Conservation (phyloP, 2,113 vertebrate species). For the Mola mola region DNA sequence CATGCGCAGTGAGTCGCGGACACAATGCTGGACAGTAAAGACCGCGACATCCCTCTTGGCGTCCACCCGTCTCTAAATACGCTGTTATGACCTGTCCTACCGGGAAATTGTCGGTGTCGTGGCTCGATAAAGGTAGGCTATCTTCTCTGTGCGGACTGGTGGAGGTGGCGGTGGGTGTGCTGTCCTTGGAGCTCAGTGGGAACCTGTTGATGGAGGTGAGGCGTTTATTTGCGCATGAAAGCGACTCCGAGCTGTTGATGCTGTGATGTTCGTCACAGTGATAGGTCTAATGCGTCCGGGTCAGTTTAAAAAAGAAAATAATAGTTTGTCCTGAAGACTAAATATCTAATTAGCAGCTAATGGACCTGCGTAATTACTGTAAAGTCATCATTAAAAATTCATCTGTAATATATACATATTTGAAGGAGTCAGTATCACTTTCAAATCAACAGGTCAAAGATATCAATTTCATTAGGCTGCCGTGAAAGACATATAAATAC, state of each 20-base stretch:
- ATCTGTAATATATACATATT: constrained; percentile 37
- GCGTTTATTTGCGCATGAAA: too few species aligned
- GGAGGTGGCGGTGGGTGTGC: constrained; percentile 14
- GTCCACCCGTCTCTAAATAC: constrained; percentile 2
- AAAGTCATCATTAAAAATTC: too few species aligned
- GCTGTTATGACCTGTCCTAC: constrained; percentile 25
- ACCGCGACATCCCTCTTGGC: constrained; percentile 23
- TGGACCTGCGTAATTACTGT: constrained; percentile 20
- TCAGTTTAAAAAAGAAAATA: constrained; percentile 8
- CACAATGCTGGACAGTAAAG: constrained; percentile 44
- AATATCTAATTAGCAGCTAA: constrained; percentile 39
- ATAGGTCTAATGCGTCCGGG: constrained; percentile 7
- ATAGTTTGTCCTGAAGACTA: constrained; percentile 19
- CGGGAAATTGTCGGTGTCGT: constrained; percentile 9
- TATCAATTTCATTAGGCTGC: constrained; percentile 49
- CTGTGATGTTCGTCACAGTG: constrained; percentile 53
- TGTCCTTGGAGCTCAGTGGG: constrained; percentile 22
- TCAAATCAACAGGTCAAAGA: constrained; percentile 32
- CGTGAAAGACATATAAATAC: constrained; percentile 47
- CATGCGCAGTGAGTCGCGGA: constrained; percentile 71
- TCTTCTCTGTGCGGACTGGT: constrained; percentile 6
- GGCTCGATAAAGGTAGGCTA: neutral
- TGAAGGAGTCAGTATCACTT: constrained; percentile 10
- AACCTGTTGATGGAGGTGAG: constrained; percentile 80
- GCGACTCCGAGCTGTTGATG: too few species aligned